Evolutionary conservation across 2,113 vertebrate genomes (phyloP), one percentile per base, ranked within the genome.

Genomic region (Sebastes fasciatus): DNA sequence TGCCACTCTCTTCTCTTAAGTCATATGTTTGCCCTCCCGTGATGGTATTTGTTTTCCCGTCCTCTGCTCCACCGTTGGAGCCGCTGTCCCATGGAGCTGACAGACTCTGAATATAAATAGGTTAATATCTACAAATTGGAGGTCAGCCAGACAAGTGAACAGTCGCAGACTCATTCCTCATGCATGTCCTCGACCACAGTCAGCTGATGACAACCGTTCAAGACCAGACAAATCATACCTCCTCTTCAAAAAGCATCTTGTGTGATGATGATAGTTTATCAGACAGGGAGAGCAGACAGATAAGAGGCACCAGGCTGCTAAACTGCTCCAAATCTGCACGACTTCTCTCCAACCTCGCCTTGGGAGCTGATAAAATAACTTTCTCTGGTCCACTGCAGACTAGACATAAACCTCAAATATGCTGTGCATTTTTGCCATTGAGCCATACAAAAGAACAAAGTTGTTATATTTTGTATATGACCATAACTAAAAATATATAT

Each of bases 51-150:
- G 80, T 88, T 90, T 88, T 91, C 68, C 68, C 45, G 62, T 82
- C 55, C 67, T 78, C 75, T 85, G 70, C 63, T 79, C 83, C 77
- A 10, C 83, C 10, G 57, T 54, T 34, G 64, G 76, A 86, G 74
- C 74, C 52, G 46, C 84, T 14, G 69, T 80, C 77, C 88, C 1
- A 60, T 21, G 8, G 86, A 89, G 89, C 80, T 55, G 81, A 84
- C 76, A 81, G 80, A 69, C 74, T 21, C 42, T 7, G 55, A 72
- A 77, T 88, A 87, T 86, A 89, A 91, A 90, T 90, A 85, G 83
- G 80, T 89, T 90, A 87, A 91, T 86, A 88, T 89, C 63, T 81
- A 67, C 48, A 86, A 88, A 87, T 89, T 84, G 83, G 82, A 93
- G 91, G 87, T 91, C 89, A 90, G 49, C 40, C 77, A 74, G 73